Evolutionary conservation across 2,888 invertebrate species (phyloP), one percentile per base, ranked within the genome.

Genomic region (Macrophya alboannulata): DNA sequence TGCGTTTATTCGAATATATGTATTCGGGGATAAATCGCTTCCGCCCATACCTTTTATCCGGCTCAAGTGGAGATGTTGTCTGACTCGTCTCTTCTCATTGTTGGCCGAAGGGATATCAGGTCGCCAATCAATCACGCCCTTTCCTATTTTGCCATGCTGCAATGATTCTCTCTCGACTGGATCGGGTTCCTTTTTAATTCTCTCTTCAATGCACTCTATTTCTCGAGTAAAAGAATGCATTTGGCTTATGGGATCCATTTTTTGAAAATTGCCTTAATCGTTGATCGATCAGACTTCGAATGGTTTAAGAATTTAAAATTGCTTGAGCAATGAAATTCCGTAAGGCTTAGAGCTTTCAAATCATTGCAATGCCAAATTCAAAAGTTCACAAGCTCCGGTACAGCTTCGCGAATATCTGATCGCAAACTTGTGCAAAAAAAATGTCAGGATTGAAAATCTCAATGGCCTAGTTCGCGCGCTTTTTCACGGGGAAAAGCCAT

Each of bases 1-100:
- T 90, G 91, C 88, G 87, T 87, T 90, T 88, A 88, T 89, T 89
- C 90, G 89, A 90, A 91, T 89, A 90, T 90, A 91, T 90, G 89
- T 89, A 72, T 74, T 87, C 86, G 87, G 82, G 87, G 86, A 91
- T 91, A 91, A 91, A 92, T 91, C 89, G 86, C 43, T 12, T 43
- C 12, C 17, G 45, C 25, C 25, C 8, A 45, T 45, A 25, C 68
- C 86, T 86, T 88, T 87, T 87, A 86, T 86, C 87, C 68, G 76
- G 48, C 72, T 65, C 83, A 71, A 85, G 86, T 72, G 43, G 85
- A 86, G 87, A 88, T 88, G 87, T 86, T 88, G 87, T 86, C 86
- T 86, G 82, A 84, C 84, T 86, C 86, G 85, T 84, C 84, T 84
- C 85, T 62, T 72, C 83, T 82, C 85, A 45, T 76, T 85, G 85